Conservation (phyloP, 2,113 vertebrate genomes). For the Poeciliopsis occidentalis region DNA sequence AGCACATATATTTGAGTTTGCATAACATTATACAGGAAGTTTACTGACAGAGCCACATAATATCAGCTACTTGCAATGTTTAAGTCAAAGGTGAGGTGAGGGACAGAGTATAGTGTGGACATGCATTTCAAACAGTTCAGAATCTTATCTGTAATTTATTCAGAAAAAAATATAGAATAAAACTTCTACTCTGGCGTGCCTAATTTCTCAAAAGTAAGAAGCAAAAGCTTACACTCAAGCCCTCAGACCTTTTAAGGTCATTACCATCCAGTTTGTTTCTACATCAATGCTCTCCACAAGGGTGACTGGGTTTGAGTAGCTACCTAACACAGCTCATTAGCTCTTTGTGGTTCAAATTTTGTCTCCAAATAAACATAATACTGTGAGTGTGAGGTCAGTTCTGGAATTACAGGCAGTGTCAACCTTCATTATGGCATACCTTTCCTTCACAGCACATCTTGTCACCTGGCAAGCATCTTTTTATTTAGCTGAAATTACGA, state of each 20-base stretch:
- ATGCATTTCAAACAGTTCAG: background rate
- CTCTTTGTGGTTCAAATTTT: constrained; percentile 49
- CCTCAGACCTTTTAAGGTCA: constrained; percentile 14
- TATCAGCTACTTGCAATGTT: no score
- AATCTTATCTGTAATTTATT: background rate
- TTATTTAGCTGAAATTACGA: constrained; percentile 36
- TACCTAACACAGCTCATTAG: constrained; percentile 51
- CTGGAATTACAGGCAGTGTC: constrained; percentile 51
- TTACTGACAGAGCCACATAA: background rate
- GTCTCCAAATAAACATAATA: constrained; percentile 66
- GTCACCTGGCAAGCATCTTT: constrained; percentile 29
- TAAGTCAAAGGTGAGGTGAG: no score
- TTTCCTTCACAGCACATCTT: constrained; percentile 25
- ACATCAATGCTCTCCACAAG: constrained; percentile 4
- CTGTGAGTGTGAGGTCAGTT: constrained; percentile 61
- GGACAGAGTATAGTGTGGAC: background rate
- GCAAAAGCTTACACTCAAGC: constrained; percentile 10
- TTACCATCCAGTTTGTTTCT: constrained; percentile 20
- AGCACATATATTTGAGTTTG: background rate
- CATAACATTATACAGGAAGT: background rate
- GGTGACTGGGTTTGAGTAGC: constrained; percentile 38
- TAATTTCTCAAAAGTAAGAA: background rate
- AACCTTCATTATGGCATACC: constrained; percentile 41
- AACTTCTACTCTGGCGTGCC: background rate
- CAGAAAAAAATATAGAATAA: background rate